Evolutionary conservation across 2,797 vertebrate species (phyloP).

Genomic region (Megaceryle alcyon): DNA sequence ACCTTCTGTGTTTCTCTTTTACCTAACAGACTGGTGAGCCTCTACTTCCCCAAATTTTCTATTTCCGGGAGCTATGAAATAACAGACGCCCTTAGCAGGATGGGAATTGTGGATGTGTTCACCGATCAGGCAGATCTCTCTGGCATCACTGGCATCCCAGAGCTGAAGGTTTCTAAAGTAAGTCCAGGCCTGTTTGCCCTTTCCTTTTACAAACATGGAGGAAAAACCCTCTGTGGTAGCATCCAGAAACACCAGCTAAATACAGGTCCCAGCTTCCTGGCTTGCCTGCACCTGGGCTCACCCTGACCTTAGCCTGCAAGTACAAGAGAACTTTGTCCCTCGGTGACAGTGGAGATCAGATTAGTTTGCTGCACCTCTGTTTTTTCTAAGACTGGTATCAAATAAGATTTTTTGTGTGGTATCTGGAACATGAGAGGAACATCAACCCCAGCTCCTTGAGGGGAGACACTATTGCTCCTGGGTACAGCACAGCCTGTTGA

Average conservation of each 20-base stretch:
- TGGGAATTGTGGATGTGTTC: constrained; percentile 77
- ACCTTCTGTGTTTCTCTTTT: neutral
- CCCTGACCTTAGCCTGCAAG: neutral
- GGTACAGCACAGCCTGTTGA: neutral
- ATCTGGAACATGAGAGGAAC: neutral
- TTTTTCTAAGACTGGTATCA: neutral
- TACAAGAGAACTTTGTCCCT: neutral
- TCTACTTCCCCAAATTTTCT: constrained; percentile 74
- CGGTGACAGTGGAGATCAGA: neutral
- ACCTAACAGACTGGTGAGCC: neutral
- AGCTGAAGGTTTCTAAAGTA: constrained; percentile 75
- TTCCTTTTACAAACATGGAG: neutral
- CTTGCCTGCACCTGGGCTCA: neutral
- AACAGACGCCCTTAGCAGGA: constrained; percentile 37
- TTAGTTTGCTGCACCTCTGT: neutral
- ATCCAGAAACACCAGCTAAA: neutral
- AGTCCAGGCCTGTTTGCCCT: neutral
- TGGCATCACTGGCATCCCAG: constrained; percentile 48
- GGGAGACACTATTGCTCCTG: neutral
- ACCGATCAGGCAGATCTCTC: constrained; percentile 71
- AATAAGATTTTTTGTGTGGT: neutral
- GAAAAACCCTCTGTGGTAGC: neutral
- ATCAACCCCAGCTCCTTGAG: neutral
- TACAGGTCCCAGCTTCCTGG: neutral
- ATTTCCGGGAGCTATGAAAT: constrained; percentile 67